These are phyloP conservation scores for Periplaneta americana DNA, from an alignment of 1,140 invertebrate species.

Conservation along the genomic window DNA sequence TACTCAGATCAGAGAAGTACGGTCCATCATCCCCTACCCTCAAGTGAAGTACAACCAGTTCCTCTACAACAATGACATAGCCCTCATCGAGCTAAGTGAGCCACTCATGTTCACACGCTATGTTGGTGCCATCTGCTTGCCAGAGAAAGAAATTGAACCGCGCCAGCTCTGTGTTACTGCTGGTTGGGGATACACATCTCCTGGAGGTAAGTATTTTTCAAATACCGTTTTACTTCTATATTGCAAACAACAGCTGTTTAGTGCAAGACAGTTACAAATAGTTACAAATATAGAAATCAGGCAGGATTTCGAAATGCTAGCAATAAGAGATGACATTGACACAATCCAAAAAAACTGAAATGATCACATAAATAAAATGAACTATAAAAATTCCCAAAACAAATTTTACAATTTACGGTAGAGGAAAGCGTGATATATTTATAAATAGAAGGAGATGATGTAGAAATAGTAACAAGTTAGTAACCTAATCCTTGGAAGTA, in stretches of 20 bases:
- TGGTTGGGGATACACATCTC: constrained; percentile 48
- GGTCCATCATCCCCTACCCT: constrained; percentile 48
- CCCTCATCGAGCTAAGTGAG: constrained; percentile 44
- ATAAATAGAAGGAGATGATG: too few relatives aligned
- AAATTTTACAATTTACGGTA: too few relatives aligned
- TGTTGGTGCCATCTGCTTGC: constrained; percentile 51
- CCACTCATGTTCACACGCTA: constrained; percentile 47
- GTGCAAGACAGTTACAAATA: too few relatives aligned
- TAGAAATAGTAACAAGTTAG: too few relatives aligned
- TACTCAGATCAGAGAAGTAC: constrained; percentile 33
- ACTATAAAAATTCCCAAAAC: too few relatives aligned
- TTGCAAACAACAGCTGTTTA: background rate
- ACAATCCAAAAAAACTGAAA: too few relatives aligned
- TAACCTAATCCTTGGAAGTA: too few relatives aligned
- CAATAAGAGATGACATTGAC: too few relatives aligned
- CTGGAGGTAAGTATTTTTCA: constrained; percentile 21
- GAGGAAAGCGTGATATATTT: too few relatives aligned
- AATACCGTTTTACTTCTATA: background rate
- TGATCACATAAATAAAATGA: too few relatives aligned
- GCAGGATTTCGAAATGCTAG: too few relatives aligned
- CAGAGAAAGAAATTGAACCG: constrained; percentile 35
- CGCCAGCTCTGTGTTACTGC: constrained; percentile 51
- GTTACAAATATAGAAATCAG: too few relatives aligned
- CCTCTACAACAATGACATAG: constrained; percentile 51
- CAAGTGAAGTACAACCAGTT: constrained; percentile 55